A percentile compares a stretch with the other conserved stretches of the same genome.
phyloP scores from a whole-genome alignment of 2,888 invertebrate genomes.

The Trissonchulus latispiculum region DNA sequence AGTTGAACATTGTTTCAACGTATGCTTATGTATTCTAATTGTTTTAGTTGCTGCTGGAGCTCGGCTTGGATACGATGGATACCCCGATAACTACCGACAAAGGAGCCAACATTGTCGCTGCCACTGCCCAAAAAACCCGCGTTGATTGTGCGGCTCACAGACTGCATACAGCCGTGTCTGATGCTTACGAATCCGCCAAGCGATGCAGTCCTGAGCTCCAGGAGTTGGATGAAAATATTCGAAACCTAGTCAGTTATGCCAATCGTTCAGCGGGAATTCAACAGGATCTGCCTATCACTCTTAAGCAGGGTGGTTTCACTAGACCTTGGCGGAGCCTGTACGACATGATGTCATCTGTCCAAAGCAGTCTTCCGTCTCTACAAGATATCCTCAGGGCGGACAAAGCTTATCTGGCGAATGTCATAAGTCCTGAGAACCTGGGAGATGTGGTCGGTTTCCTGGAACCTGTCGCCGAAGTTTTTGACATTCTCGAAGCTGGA shows the following conservation, averaged over 20 bases:
- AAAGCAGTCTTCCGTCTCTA: no score
- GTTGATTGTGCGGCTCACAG: background rate
- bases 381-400: no score
- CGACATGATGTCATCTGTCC: no score
- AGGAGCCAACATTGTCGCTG: background rate
- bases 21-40: no score
- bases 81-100: conserved; percentile 1
- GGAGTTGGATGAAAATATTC: background rate
- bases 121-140: background rate
- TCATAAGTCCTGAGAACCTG: no score
- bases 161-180: background rate
- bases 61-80: no score
- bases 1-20: no score
- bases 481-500: no score
- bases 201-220: background rate
- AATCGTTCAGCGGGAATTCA: background rate
- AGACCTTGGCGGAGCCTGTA: background rate
- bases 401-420: no score
- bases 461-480: no score
- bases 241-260: background rate
- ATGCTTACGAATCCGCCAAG: background rate
- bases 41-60: no score
- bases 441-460: no score
- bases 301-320: background rate
- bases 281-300: background rate